Base-by-base conservation (phyloP, 2,113 vertebrate species). In the Sebastes fasciatus region DNA sequence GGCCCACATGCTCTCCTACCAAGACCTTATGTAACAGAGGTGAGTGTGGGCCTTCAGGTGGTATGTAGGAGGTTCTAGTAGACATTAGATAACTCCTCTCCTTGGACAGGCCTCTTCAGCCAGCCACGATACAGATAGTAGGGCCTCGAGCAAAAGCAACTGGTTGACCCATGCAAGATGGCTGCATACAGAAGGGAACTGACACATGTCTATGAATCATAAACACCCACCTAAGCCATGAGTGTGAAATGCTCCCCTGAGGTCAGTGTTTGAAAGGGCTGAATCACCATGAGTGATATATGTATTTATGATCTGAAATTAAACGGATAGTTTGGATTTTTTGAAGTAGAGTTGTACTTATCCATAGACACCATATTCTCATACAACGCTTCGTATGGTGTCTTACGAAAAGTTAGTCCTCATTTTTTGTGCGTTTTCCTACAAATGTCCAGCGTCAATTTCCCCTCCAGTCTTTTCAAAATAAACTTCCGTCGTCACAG, bases 21-120 rank as follows among this genome's bases (percentile, higher is more conserved):
- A n/a, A 67, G 62, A 79, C 57, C 54, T 89, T 82, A 86, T 48
- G 45, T 88, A 90, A 89, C 12, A 19, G 48, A 68, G 68, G 86
- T 64, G 74, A 77, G 69, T 67, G 55, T 70, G 74, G 68, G 81
- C 72, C 78, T 45, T 42, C 51, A 43, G 78, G 80, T 77, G 5
- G 11, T 48, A 46, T 8, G 88, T 79, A 79, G 85, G 88, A 86
- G 77, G 79, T 21, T 82, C 13, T 57, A 57, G 73, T 78, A 45
- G 23, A 58, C 55, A 17, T 89, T 82, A 73, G 84, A 86, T 87
- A 75, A 84, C 77, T 71, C 55, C 61, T 45, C 43, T 76, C 1
- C 21, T 12, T n/a, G n/a, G 69, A 76, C 83, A 23, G 62, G 42
- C 68, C 55, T 71, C 48, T 12, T 57, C 17, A 45, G 0, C 64